Evolutionary conservation across 2,797 vertebrate species (phyloP).

Genomic region (Macropus fuliginosus): DNA sequence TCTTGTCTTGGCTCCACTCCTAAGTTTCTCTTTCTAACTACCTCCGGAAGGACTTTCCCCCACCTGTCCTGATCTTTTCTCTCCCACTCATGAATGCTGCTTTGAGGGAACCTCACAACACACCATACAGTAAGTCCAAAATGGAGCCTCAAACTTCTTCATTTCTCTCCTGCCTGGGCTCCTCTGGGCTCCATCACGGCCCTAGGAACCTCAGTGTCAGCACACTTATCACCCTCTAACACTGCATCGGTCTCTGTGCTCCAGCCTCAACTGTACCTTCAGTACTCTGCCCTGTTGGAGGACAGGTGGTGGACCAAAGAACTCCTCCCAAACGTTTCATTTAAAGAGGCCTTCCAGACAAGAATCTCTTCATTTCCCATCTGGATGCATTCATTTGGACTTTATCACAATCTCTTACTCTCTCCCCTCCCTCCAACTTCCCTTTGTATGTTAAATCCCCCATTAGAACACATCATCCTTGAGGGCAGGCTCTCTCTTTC

Average conservation of each 20-base stretch:
- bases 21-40: background rate
- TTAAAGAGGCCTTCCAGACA: background rate
- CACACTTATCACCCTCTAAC: background rate
- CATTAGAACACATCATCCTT: too few relatives aligned
- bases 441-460: too few relatives aligned
- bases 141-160: too few relatives aligned
- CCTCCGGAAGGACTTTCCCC: too few relatives aligned
- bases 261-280: too few relatives aligned
- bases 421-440: too few relatives aligned
- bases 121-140: background rate
- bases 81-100: background rate
- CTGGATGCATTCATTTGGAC: background rate
- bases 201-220: background rate
- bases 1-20: background rate
- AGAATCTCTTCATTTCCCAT: background rate
- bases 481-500: too few relatives aligned
- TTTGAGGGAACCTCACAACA: background rate
- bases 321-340: background rate
- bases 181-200: background rate
- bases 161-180: background rate
- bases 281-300: background rate
- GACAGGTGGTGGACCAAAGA: background rate
- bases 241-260: background rate
- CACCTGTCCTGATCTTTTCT: background rate
- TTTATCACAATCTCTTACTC: too few relatives aligned